Percentiles rank a stretch among this genome's conserved stretches.
Conservation (phyloP, 2,888 invertebrate genomes). For the Athalia rosae region DNA sequence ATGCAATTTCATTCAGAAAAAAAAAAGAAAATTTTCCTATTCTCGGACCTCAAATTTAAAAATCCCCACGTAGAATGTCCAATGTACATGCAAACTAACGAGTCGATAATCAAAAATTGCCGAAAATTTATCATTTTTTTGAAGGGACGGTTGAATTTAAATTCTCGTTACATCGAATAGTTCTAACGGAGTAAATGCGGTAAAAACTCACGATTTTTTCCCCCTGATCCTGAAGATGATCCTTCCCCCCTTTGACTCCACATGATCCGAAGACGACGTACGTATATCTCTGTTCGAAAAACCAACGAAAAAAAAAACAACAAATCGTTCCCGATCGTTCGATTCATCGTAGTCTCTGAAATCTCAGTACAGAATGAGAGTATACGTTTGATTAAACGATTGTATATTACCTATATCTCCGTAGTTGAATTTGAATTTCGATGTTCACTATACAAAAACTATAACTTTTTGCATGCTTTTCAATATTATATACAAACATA, state of each 20-base stretch:
- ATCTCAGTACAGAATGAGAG: slow-evolving; percentile 16
- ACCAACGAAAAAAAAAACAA: slow-evolving; percentile 6
- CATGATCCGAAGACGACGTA: slow-evolving; percentile 9
- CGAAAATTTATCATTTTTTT: no score
- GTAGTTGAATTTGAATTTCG: not conserved
- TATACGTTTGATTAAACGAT: slow-evolving; percentile 11
- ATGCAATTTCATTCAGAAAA: no score
- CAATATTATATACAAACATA: slow-evolving; percentile 3
- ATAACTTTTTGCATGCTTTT: slow-evolving; percentile 45
- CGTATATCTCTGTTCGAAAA: not conserved
- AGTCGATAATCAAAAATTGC: no score
- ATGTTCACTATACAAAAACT: slow-evolving; percentile 11
- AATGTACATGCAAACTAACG: no score
- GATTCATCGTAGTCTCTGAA: slow-evolving; percentile 27
- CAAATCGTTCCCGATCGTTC: slow-evolving; percentile 27
- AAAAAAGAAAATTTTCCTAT: no score
- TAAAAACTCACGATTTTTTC: no score
- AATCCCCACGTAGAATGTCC: no score
- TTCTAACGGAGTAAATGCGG: no score
- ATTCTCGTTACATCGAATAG: no score
- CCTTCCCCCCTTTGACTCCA: not conserved
- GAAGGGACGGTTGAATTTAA: no score
- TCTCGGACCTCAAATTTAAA: no score
- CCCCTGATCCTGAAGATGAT: not conserved
- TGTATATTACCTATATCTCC: not conserved